phyloP scores from a whole-genome alignment of 2,113 vertebrate genomes.

The Carollia perspicillata region DNA sequence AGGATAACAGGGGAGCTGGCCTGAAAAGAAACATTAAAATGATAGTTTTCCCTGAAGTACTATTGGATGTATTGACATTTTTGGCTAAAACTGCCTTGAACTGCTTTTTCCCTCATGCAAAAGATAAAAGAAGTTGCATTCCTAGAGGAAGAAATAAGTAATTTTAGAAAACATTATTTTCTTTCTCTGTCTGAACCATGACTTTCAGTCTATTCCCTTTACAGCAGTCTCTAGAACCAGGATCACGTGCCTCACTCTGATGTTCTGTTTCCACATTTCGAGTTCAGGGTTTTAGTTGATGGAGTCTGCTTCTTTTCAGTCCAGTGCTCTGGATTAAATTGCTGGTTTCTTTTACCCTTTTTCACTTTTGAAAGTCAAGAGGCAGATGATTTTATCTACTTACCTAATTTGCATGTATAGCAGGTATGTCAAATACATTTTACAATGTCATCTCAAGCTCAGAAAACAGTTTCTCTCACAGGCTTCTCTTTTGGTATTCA shows the following conservation, averaged over 20 bases:
- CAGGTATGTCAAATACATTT: slow-evolving; percentile 33
- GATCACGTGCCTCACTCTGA: neutral
- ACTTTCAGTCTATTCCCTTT: neutral
- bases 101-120: neutral
- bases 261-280: neutral
- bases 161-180: neutral
- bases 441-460: neutral
- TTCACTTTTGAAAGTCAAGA: slow-evolving; percentile 30
- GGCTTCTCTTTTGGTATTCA: neutral
- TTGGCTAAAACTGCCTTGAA: neutral
- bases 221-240: neutral
- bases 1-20: neutral
- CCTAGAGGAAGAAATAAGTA: neutral
- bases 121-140: neutral
- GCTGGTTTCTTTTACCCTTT: neutral
- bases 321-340: neutral
- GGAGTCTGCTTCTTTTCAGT: neutral
- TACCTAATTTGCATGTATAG: neutral
- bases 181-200: neutral
- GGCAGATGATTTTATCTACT: neutral
- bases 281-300: neutral
- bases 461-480: neutral
- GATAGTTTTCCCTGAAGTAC: neutral
- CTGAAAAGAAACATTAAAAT: neutral
- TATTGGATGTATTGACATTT: neutral